Evolutionary conservation across 1,140 invertebrate species (phyloP).

Genomic region (Melipona quadrifasciata): DNA sequence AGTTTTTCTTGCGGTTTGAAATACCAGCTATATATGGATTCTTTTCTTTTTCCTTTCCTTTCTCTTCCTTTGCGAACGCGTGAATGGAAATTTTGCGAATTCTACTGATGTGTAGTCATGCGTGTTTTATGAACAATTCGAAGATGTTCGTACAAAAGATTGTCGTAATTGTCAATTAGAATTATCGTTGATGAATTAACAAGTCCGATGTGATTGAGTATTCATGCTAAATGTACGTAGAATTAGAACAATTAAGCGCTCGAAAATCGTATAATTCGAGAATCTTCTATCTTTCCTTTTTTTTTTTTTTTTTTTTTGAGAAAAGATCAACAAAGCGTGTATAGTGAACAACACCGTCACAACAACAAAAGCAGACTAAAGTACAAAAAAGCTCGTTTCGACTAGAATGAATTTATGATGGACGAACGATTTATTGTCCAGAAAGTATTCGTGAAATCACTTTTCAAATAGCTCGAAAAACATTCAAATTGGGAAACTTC

Average conservation of each 20-base stretch:
- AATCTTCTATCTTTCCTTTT: background rate
- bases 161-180: background rate
- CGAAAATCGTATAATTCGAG: background rate
- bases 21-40: background rate
- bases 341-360: background rate
- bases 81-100: too few species aligned
- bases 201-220: background rate
- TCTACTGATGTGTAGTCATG: background rate
- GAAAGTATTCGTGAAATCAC: background rate
- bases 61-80: too few species aligned
- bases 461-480: background rate
- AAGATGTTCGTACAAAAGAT: background rate
- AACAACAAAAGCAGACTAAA: slow-evolving; percentile 1
- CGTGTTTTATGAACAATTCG: background rate
- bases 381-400: background rate
- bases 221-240: background rate
- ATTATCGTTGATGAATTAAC: background rate
- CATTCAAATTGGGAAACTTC: background rate
- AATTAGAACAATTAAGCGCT: background rate
- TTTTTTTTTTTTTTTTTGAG: too few species aligned
- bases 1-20: background rate
- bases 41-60: background rate
- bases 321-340: background rate
- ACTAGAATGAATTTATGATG: background rate
- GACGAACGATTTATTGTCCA: background rate